Evolutionary conservation across 2,888 invertebrate species (phyloP), one percentile per base, ranked within the genome.

Genomic region (Rhagophthalmus giganteus): DNA sequence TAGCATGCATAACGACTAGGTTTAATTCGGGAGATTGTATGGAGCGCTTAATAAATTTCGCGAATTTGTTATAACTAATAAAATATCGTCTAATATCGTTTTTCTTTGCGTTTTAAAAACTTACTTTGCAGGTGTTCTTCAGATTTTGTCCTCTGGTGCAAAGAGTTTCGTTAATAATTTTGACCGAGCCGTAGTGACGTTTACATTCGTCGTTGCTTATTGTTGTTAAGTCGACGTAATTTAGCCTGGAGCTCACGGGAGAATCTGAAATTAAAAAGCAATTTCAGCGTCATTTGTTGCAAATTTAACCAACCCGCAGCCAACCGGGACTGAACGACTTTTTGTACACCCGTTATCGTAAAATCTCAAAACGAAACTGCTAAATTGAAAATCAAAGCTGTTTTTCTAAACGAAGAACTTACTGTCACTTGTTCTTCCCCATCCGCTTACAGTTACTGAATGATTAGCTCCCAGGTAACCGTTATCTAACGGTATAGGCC

Each of bases 71-170:
- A n/a, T n/a, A n/a, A n/a, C n/a, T n/a, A n/a, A n/a, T n/a, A n/a
- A n/a, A n/a, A n/a, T n/a, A n/a, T n/a, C n/a, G n/a, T n/a, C n/a
- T n/a, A n/a, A n/a, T n/a, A n/a, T n/a, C n/a, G n/a, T n/a, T n/a
- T n/a, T n/a, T n/a, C n/a, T n/a, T n/a, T n/a, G n/a, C n/a, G n/a
- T n/a, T n/a, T n/a, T n/a, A n/a, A n/a, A n/a, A n/a, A 55, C 66
- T 60, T 58, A 67, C 69, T 31, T 60, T 63, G 61, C 68, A 70
- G 13, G 66, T 63, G 47, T 63, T 62, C 34, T 63, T 56, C 14
- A 54, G 49, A 13, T 57, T 58, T 11, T 47, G 27, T 10, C 62
- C 64, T 6, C 32, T 34, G 26, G 52, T 53, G 57, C 69, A 69
- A 8, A 69, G 15, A 16, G 63, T 62, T 26, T 14, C 7, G 13